A percentile compares a stretch with the other conserved stretches of the same genome.
Conservation (phyloP, 2,113 vertebrate genomes). For the Chaetodon auriga region DNA sequence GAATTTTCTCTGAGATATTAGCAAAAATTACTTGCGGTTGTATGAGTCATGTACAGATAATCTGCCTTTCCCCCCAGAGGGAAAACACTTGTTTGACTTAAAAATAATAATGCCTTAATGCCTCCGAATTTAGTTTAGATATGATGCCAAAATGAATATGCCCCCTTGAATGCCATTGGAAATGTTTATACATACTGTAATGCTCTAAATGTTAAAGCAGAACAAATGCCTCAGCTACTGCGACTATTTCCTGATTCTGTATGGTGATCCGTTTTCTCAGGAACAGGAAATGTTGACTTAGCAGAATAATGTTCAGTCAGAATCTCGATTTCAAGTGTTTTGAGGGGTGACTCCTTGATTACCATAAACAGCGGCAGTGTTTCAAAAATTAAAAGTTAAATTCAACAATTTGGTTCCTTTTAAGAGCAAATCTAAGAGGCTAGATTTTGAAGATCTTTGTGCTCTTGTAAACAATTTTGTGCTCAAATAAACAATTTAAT, state of each 20-base stretch:
- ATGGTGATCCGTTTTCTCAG: slow-evolving; percentile 30
- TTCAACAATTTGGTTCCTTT: no score
- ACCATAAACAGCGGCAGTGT: background rate
- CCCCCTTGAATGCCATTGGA: background rate
- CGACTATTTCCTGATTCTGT: slow-evolving; percentile 27
- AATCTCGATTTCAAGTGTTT: slow-evolving; percentile 15
- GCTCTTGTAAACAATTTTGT: no score
- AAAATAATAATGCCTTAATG: background rate
- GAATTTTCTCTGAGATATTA: background rate
- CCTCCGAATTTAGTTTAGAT: background rate
- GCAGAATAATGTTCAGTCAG: slow-evolving; percentile 56
- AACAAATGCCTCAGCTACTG: background rate
- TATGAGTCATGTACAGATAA: no score
- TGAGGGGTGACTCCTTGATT: background rate
- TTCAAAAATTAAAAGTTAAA: background rate
- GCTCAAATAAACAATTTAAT: no score
- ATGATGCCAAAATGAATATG: background rate
- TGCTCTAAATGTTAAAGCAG: slow-evolving; percentile 4
- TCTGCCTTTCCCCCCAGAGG: background rate
- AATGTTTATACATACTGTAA: background rate
- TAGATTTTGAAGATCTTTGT: no score
- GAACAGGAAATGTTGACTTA: slow-evolving; percentile 69
- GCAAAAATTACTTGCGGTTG: background rate
- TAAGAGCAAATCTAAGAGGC: no score
- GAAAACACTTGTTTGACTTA: background rate